Base-by-base conservation (phyloP, 2,888 invertebrate species). In the Drosophila hamatofila region DNA sequence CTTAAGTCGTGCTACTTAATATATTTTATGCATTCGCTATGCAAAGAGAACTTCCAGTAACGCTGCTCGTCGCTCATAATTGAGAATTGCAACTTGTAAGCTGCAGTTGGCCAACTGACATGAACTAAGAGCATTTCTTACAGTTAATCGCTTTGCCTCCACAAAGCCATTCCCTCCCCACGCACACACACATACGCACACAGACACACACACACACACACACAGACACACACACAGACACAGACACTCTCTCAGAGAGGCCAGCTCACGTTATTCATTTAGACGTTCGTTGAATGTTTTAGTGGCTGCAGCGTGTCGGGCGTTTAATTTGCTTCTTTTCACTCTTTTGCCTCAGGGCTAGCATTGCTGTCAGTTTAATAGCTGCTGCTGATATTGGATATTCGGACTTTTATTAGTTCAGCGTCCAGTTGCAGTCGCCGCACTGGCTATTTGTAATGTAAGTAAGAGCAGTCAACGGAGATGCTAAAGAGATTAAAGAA, bases 221-320 rank as follows among this genome's bases (percentile, higher is more conserved):
- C 3, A 5, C 9, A 46, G 5, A 11, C 25, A 2, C 21, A 18
- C n/a, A 27, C 8, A 37, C 25, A 23, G n/a, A n/a, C 21, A 42
- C 6, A 21, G 12, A 21, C 42, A 21, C 25, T 12, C 25, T 14
- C n/a, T 27, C 18, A 35, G 11, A 2, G 18, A 5, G 23, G 11
- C 37, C 30, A 27, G 21, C 46, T 68, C 55, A 27, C 56, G 51
- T 71, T 52, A 71, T 56, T 56, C 56, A 71, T 71, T 62, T 60
- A 60, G 25, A 39, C 33, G 41, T 16, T 42, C 37, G 44, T 55
- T 63, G 62, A 48, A 49, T 71, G 70, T 55, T 60, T 71, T 44
- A 54, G 41, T 52, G 57, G 27, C 46, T 62, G 37, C 30, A 49
- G 27, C 54, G 35, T 33, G 56, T 70, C 41, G 33, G 18, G 18